Conservation (phyloP, 2,888 invertebrate genomes). For the Andrena chrysosceles region DNA sequence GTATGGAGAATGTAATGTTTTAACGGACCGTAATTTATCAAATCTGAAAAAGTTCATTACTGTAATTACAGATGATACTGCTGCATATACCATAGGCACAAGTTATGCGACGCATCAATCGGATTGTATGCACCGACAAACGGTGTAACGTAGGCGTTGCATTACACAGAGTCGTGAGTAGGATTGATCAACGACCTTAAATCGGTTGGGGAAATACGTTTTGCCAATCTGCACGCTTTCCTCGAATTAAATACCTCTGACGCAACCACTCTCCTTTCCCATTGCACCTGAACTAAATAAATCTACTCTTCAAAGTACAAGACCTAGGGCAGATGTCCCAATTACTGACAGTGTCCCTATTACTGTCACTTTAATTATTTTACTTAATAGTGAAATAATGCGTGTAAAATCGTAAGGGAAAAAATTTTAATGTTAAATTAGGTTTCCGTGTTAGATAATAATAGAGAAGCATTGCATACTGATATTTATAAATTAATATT, state of each 20-base stretch:
- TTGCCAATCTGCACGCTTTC: slow-evolving; percentile 1
- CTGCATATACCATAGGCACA: neutral
- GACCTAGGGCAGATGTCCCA: too few species aligned
- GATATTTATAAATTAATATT: too few species aligned
- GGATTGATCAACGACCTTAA: neutral
- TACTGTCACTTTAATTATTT: too few species aligned
- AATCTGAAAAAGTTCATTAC: neutral
- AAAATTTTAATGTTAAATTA: too few species aligned
- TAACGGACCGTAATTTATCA: neutral
- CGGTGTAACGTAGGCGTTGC: slow-evolving; percentile 17
- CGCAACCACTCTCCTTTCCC: slow-evolving; percentile 14
- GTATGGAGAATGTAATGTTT: neutral
- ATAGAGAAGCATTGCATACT: too few species aligned
- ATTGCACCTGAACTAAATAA: neutral
- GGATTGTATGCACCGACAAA: slow-evolving; percentile 19
- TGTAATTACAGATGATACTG: neutral
- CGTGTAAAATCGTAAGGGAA: too few species aligned
- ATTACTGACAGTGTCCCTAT: too few species aligned
- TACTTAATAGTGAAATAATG: too few species aligned
- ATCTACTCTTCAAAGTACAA: neutral
- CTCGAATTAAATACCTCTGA: slow-evolving; percentile 25
- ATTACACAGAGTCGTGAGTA: neutral
- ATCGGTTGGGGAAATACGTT: slow-evolving; percentile 13
- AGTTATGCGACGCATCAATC: neutral
- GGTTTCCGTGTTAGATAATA: too few species aligned